A percentile compares a stretch with the other conserved stretches of the same genome.
Conservation (phyloP, 2,888 invertebrate genomes). For the Lithophane semibrunnea region DNA sequence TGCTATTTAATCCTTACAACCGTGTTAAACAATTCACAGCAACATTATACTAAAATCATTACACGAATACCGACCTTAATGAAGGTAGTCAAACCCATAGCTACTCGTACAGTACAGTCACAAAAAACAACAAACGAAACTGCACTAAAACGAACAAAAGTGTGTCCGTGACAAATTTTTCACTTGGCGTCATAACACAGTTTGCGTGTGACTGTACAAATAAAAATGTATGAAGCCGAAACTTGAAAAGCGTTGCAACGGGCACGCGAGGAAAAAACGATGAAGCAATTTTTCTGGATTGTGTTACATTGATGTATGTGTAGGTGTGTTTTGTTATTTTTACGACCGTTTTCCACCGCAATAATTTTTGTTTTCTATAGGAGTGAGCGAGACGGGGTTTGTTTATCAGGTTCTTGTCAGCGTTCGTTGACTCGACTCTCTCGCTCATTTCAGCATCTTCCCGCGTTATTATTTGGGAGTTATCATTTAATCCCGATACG, state of each 20-base stretch:
- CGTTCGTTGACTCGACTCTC: constrained; percentile 39
- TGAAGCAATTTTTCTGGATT: constrained; percentile 63
- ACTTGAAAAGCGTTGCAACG: constrained; percentile 69
- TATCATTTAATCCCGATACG: constrained; percentile 16
- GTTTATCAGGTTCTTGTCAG: constrained; percentile 41
- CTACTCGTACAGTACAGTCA: constrained; percentile 38
- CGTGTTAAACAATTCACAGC: constrained; percentile 25
- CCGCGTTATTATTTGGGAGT: constrained; percentile 16
- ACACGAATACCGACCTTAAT: constrained; percentile 58
- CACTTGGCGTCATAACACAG: constrained; percentile 77
- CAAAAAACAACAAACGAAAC: constrained; percentile 60
- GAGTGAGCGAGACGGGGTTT: constrained; percentile 31
- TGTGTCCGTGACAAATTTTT: constrained; percentile 78
- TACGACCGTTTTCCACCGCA: constrained; percentile 45
- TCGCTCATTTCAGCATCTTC: constrained; percentile 45
- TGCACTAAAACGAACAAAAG: constrained; percentile 68
- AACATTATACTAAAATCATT: constrained; percentile 47
- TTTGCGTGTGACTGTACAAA: constrained; percentile 73
- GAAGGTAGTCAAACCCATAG: constrained; percentile 41
- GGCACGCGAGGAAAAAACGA: constrained; percentile 63
- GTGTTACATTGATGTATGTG: constrained; percentile 60
- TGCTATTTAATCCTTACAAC: not conserved
- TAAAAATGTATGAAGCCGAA: constrained; percentile 63
- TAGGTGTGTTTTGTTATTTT: constrained; percentile 54
- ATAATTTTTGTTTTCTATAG: constrained; percentile 38